Evolutionary conservation across 2,888 invertebrate species (phyloP), one percentile per base, ranked within the genome.

Genomic region (Parnassius apollo): DNA sequence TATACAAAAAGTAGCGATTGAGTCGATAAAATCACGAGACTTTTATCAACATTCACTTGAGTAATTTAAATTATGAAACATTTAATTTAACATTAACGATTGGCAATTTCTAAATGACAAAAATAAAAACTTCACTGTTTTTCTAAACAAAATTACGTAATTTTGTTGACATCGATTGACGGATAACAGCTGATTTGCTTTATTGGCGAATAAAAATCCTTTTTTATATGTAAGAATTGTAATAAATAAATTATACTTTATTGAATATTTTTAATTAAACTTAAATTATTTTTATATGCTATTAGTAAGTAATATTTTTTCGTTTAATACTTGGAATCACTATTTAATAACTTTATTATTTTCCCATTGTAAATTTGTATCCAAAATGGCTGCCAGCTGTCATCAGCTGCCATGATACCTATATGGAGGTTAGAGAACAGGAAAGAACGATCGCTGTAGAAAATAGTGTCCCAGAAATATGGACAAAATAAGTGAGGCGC

Each of bases 91-190:
- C 76, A 72, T 78, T 79, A 85, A 86, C 86, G 82, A 85, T 80
- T 85, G 86, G 86, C 88, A 88, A 81, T 80, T 35, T 35, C 35
- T 35, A 35, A 35, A 35, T 35, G 25, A 35, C 74, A 81, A 85
- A 85, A 85, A 82, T 83, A 81, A 80, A 86, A 83, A 80, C 82
- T 88, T 81, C 85, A 88, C 88, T 91, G 90, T 91, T 91, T 90
- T 91, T 88, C 86, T 88, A 91, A 91, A 88, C 90, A 92, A 92
- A 91, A 92, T 92, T 91, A 92, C 88, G 87, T 91, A 92, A 92
- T 92, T 91, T 91, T 91, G 91, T 92, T 92, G 92, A 92, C 92
- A 92, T 92, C 90, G 92, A 92, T 90, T 92, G 92, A 91, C 91
- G 90, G 86, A 85, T 91, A 91, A 92, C 92, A 92, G 92, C 92